Base-by-base conservation (phyloP, 2,888 invertebrate species). In the Orgyia antiqua region DNA sequence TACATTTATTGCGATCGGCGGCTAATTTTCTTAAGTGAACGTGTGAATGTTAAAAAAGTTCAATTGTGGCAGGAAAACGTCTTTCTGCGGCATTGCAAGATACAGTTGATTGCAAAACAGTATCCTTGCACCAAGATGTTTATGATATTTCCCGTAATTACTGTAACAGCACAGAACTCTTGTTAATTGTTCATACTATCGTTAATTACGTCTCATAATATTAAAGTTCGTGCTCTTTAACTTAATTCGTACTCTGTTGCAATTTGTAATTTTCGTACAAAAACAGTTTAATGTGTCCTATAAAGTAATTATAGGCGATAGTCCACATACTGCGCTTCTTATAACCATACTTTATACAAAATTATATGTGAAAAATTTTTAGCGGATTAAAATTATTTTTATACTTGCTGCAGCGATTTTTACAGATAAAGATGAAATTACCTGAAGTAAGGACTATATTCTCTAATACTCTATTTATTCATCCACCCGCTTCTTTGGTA, bases 91-190 rank as follows among this genome's bases (percentile, higher is more conserved):
- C n/a, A n/a, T n/a, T n/a, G n/a, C n/a, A 51, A 38, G 66, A 64
- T 54, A 41, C 30, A 35, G 39, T 35, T 55, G 59, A 62, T 57
- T 60, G 61, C 60, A 57, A 66, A 66, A 58, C 58, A 54, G 48
- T 66, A 74, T 68, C 74, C 68, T 75, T 66, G 63, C 43, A 45
- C 51, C 36, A 50, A 67, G 61, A 71, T 64, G 65, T 70, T 75
- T 73, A 72, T 74, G 71, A 78, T 74, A 74, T 78, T 73, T 78
- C 74, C 77, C 71, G 72, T 68, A 71, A 76, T 83, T 80, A 82
- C 58, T 47, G 54, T 73, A 72, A 78, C 75, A 59, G 75, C 76
- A 64, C 54, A 60, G 38, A 36, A 53, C 50, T 57, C 50, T 58
- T 62, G 60, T 70, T 69, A 70, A 75, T 69, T 51, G 54, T 45